Evolutionary conservation across 2,888 invertebrate genomes (phyloP).

Genomic region (Tyria jacobaeae): DNA sequence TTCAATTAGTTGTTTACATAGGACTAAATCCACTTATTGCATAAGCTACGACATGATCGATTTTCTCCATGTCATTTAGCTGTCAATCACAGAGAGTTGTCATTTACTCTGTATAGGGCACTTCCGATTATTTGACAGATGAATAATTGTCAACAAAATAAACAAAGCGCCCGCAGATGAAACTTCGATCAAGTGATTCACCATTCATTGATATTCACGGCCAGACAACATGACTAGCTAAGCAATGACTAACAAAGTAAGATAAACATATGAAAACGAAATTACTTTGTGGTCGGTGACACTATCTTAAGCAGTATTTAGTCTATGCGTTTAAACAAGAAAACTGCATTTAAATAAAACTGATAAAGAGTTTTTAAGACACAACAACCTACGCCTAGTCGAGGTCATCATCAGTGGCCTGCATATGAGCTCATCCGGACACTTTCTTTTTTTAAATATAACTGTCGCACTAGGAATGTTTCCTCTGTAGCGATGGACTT

Average conservation of each 20-base stretch:
- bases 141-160: background rate
- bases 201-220: constrained; percentile 52
- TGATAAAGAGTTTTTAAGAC: too few relatives aligned
- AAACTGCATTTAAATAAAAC: too few relatives aligned
- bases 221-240: constrained; percentile 38
- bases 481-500: too few relatives aligned
- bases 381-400: too few relatives aligned
- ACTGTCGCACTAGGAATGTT: too few relatives aligned
- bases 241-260: constrained; percentile 51
- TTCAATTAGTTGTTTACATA: background rate
- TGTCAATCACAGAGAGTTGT: background rate
- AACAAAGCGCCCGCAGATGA: background rate
- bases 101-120: background rate
- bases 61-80: too few relatives aligned
- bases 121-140: background rate
- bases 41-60: background rate
- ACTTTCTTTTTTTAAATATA: too few relatives aligned
- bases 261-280: background rate
- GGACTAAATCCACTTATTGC: background rate
- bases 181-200: constrained; percentile 52
- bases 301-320: background rate
- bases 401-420: too few relatives aligned
- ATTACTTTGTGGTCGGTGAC: background rate
- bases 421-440: too few relatives aligned
- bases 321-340: too few relatives aligned